Evolutionary conservation across 2,797 vertebrate species (phyloP).

Genomic region (Onychomys torridus): DNA sequence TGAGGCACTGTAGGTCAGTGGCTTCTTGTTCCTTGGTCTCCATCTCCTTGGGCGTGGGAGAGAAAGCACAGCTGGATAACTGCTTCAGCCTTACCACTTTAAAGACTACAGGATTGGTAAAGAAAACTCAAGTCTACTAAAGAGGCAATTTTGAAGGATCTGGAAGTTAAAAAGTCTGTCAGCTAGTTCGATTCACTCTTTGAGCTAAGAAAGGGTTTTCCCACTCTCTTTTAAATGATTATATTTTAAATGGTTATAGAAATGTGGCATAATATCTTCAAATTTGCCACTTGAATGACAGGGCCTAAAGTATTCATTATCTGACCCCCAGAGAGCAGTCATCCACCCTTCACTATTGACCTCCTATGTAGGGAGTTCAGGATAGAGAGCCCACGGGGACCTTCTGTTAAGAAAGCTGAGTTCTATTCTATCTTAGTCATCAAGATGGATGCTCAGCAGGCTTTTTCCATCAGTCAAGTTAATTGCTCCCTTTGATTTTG

Average conservation of each 20-base stretch:
- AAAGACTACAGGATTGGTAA: neutral
- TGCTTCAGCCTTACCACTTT: neutral
- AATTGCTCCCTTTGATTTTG: conserved; percentile 33
- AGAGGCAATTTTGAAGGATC: neutral
- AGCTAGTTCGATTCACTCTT: neutral
- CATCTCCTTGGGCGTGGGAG: neutral
- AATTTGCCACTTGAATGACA: neutral
- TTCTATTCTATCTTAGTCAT: neutral
- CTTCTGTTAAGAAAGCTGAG: neutral
- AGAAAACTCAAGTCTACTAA: neutral
- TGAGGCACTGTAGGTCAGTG: neutral
- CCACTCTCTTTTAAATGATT: neutral
- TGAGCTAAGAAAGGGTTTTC: neutral
- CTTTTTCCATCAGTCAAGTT: conserved; percentile 17
- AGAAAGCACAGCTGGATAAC: neutral
- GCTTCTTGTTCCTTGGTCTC: neutral
- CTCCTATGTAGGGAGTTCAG: neutral
- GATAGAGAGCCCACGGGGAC: neutral
- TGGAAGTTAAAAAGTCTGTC: neutral
- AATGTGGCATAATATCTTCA: neutral
- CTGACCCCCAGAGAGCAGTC: neutral
- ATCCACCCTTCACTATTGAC: neutral
- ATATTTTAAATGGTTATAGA: neutral
- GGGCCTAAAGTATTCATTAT: conserved; percentile 10
- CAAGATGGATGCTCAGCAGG: neutral